Evolutionary conservation across 2,888 invertebrate species (phyloP), one percentile per base, ranked within the genome.

Genomic region (Drosophila barbarae): DNA sequence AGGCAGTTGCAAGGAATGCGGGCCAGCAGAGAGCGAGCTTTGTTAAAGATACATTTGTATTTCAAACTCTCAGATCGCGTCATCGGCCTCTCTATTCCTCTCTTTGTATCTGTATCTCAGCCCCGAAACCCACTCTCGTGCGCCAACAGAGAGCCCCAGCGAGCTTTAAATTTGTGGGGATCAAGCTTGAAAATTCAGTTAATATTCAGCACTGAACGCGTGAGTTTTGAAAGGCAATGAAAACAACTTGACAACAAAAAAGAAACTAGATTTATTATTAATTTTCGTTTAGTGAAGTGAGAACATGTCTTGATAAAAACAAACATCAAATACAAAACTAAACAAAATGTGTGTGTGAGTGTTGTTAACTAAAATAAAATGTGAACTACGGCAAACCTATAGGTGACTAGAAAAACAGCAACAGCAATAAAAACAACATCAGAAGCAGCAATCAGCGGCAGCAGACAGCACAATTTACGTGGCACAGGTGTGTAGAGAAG

Each of bases 401-500:
- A 69, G 52, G 56, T 41, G 63, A 60, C 76, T 70, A 78, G 69
- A 18, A 44, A 35, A 59, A 46, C 44, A 57, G 42, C 35, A 44
- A 32, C 12, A 53, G 15, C 12, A 46, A 18, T 30, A 46, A 30
- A 28, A 46, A 18, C 28, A 15, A 7, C 44, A 46, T 12, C 12
- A 39, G 21, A 21, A 13, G 21, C 42, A 42, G 42, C 42, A 26
- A 42, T 18, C 38, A 39, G 28, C 44, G 18, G 18, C 44, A 15
- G 70, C 69, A 57, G 46, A 4, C 30, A 23, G 66, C 71, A 57
- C 63, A 73, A 77, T 79, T 80, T 81, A 79, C 79, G 79, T 79
- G 79, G 79, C 79, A 79, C 79, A 79, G 79, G 79, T 79, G 79
- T 79, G 84, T 79, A 71, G 67, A 69, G 64, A 71, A 56, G 64